Conservation (phyloP, 1,140 invertebrate species). For the Musca domestica region DNA sequence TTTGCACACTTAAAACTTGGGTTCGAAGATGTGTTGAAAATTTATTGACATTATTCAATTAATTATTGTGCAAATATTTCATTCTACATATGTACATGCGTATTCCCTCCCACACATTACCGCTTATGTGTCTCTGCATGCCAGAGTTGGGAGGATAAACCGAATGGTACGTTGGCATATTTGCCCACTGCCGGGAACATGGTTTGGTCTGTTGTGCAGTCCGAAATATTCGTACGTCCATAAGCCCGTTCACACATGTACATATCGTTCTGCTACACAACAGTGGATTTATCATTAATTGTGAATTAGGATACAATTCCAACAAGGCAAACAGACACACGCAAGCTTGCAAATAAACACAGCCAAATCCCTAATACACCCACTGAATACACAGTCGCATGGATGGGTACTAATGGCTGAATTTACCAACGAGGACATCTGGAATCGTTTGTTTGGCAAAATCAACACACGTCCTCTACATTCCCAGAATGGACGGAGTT, state of each 20-base stretch:
- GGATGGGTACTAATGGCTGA: too few relatives aligned
- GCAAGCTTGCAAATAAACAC: too few relatives aligned
- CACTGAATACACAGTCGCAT: too few relatives aligned
- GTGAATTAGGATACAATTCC: slow-evolving; percentile 26
- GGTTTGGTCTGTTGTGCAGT: neutral
- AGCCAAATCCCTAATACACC: too few relatives aligned
- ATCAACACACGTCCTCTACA: too few relatives aligned
- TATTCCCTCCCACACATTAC: neutral
- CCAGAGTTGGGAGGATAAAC: neutral
- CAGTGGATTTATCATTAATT: slow-evolving; percentile 25
- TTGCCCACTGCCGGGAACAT: neutral
- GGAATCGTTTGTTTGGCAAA: too few relatives aligned
- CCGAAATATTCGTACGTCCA: neutral
- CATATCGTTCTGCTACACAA: neutral
- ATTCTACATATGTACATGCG: neutral
- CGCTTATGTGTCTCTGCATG: neutral
- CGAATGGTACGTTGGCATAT: slow-evolving; percentile 1
- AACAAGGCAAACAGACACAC: too few relatives aligned
- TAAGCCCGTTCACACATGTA: neutral
- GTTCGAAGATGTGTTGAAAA: slow-evolving; percentile 46
- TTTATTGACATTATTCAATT: slow-evolving; percentile 54
- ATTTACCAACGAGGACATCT: too few relatives aligned
- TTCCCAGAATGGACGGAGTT: too few relatives aligned
- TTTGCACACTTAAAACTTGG: too few relatives aligned
- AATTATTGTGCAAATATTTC: slow-evolving; percentile 54